Percentiles rank a stretch among this genome's conserved stretches.
Evolutionary conservation across 2,888 invertebrate genomes (phyloP).

Genomic region (Mesodorylaimus sp.): DNA sequence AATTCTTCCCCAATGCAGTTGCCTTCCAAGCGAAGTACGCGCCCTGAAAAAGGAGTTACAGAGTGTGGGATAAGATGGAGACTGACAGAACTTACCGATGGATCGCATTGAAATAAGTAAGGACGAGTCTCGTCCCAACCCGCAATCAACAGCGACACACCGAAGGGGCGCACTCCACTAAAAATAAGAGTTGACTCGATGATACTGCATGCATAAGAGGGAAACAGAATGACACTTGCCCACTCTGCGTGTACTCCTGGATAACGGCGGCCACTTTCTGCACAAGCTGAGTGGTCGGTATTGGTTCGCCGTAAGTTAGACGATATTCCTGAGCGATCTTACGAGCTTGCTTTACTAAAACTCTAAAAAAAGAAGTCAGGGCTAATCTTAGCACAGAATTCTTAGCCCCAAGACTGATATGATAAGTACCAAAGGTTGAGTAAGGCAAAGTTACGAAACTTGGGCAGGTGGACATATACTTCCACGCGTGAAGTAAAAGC

Average conservation of each 20-base stretch:
- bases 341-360: slow-evolving; percentile 70
- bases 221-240: slow-evolving; percentile 48
- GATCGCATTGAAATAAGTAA: slow-evolving; percentile 92
- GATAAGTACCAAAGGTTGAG: no score
- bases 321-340: slow-evolving; percentile 90
- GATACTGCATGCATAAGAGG: no score
- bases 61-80: slow-evolving; percentile 3
- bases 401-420: no score
- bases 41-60: slow-evolving; percentile 40
- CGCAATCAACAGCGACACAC: slow-evolving; percentile 84
- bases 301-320: slow-evolving; percentile 74
- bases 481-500: no score
- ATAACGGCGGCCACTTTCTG: slow-evolving; percentile 87
- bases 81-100: slow-evolving; percentile 42
- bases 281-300: slow-evolving; percentile 87
- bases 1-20: slow-evolving; percentile 97
- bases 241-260: slow-evolving; percentile 99
- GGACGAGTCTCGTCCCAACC: slow-evolving; percentile 78
- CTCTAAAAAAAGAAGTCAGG: slow-evolving; percentile 20
- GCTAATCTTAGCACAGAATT: no score
- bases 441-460: no score
- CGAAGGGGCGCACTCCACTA: slow-evolving; percentile 94
- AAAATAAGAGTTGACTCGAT: slow-evolving; percentile 21
- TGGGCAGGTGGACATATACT: no score
- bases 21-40: slow-evolving; percentile 99